Evolutionary conservation across 1,140 invertebrate species (phyloP).

Genomic region (Brachionus angularis): DNA sequence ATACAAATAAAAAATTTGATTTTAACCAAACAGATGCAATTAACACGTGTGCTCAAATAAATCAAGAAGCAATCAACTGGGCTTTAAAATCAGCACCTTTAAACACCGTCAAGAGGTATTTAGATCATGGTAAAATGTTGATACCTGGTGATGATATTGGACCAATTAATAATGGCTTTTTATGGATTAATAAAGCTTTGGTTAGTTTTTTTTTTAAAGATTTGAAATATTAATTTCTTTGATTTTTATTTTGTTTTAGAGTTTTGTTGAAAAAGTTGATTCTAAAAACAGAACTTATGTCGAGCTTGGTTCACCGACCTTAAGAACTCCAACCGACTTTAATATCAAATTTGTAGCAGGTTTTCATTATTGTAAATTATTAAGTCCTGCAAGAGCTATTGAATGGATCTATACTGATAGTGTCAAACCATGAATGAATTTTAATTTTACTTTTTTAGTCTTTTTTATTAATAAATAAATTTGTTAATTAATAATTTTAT

Average conservation of each 20-base stretch:
- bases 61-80: conserved; percentile 35
- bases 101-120: conserved; percentile 10
- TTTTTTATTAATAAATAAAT: too few relatives aligned
- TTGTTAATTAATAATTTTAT: too few relatives aligned
- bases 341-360: conserved; percentile 7
- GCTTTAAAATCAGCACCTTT: conserved; percentile 14
- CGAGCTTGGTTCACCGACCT: conserved; percentile 1
- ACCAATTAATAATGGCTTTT: background rate
- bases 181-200: conserved; percentile 20
- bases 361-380: conserved; percentile 42
- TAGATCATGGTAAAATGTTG: conserved; percentile 1
- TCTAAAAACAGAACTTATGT: background rate
- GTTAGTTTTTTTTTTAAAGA: conserved; percentile 18
- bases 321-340: conserved; percentile 14
- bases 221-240: background rate
- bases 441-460: background rate
- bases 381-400: conserved; percentile 36
- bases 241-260: conserved; percentile 11
- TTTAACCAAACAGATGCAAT: conserved; percentile 39
- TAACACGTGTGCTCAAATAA: conserved; percentile 4
- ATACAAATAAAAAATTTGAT: conserved; percentile 2
- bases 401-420: conserved; percentile 43
- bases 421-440: conserved; percentile 11
- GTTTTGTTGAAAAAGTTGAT: background rate
- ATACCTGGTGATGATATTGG: conserved; percentile 15